phyloP scores from a whole-genome alignment of 2,113 vertebrate species.

The Chinchilla lanigera region DNA sequence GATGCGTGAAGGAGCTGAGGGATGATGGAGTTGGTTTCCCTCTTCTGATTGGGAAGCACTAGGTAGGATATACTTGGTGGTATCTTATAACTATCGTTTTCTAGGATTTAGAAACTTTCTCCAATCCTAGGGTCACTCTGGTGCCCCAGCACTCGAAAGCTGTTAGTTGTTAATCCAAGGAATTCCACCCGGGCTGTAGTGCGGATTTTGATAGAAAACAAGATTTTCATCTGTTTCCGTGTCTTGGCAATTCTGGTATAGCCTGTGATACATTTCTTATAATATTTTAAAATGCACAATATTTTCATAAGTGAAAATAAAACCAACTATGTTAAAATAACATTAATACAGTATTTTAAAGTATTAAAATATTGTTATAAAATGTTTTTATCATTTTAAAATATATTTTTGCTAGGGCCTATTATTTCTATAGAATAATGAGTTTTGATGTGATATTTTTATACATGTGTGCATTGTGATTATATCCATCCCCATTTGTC shows the following conservation, averaged over 20 bases:
- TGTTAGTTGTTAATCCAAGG: background rate
- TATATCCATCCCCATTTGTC: background rate
- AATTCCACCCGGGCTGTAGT: background rate
- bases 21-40: background rate
- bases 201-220: background rate
- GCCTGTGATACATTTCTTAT: background rate
- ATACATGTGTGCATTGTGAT: background rate
- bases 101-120: background rate
- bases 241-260: background rate
- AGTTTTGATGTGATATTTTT: background rate
- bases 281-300: background rate
- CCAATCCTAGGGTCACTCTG: background rate
- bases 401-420: background rate
- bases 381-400: constrained; percentile 3
- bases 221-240: constrained; percentile 4
- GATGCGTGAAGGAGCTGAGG: background rate
- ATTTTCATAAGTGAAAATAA: constrained; percentile 18
- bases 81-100: background rate
- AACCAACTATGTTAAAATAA: background rate
- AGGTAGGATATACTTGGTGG: background rate
- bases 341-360: background rate
- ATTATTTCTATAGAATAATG: background rate
- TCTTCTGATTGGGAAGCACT: background rate
- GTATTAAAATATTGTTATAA: background rate
- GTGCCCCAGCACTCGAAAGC: background rate